phyloP scores from a whole-genome alignment of 2,113 vertebrate species.

The Oreochromis aureus region DNA sequence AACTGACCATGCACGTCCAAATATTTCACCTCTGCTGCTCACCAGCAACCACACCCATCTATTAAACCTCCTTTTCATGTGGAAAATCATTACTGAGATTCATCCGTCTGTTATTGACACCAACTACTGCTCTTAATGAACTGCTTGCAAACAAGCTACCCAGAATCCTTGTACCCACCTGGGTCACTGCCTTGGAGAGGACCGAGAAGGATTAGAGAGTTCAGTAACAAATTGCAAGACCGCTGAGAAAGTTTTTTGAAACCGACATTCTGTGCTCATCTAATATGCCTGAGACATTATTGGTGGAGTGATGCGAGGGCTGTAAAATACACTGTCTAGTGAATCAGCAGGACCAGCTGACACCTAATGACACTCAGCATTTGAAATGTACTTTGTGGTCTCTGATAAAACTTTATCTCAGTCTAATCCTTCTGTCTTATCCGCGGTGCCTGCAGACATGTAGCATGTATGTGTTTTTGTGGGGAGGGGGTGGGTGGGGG shows the following conservation, averaged over 20 bases:
- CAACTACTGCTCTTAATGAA: constrained; percentile 12
- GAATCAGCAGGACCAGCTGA: constrained; percentile 22
- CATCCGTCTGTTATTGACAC: background rate
- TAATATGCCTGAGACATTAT: constrained; percentile 12
- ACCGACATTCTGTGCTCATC: constrained; percentile 8
- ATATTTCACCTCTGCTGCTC: constrained; percentile 3
- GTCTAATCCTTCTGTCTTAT: constrained; percentile 66
- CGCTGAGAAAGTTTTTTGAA: constrained; percentile 3
- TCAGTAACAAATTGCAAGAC: background rate
- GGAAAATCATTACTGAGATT: constrained; percentile 12
- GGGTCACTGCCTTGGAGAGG: constrained; percentile 46
- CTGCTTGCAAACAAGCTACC: constrained; percentile 6
- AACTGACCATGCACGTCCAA: constrained; percentile 1
- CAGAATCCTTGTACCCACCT: constrained; percentile 3
- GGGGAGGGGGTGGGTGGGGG: background rate
- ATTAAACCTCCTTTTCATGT: background rate
- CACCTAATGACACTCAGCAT: constrained; percentile 39
- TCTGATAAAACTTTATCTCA: constrained; percentile 53
- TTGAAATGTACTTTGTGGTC: constrained; percentile 53
- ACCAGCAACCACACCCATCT: background rate
- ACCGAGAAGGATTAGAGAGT: constrained; percentile 33
- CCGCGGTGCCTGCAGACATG: constrained; percentile 76
- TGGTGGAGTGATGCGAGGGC: constrained; percentile 13
- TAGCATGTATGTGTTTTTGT: constrained; percentile 74
- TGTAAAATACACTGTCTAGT: constrained; percentile 24